Conservation (phyloP, 1,140 invertebrate genomes). For the Adoxophyes honmai region DNA sequence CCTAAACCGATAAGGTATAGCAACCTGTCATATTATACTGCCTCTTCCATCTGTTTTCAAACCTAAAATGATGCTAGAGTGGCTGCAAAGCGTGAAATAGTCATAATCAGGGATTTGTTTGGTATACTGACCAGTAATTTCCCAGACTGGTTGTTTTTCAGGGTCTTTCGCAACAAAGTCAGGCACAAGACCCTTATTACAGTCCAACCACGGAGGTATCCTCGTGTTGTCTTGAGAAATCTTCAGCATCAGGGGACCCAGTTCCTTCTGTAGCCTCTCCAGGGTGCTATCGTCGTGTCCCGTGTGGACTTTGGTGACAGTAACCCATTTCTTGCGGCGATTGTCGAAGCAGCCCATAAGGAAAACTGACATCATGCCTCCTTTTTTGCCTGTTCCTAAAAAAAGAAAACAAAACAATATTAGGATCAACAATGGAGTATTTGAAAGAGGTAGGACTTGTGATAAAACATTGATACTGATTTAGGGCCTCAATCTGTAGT, state of each 20-base stretch:
- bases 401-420: slow-evolving; percentile 23
- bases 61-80: too few relatives aligned
- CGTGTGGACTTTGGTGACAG: slow-evolving; percentile 92
- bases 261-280: slow-evolving; percentile 84
- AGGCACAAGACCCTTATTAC: slow-evolving; percentile 89
- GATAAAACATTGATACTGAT: too few relatives aligned
- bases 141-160: slow-evolving; percentile 93
- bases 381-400: slow-evolving; percentile 89
- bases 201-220: slow-evolving; percentile 89
- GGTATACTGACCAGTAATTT: slow-evolving; percentile 84
- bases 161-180: slow-evolving; percentile 93
- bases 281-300: slow-evolving; percentile 93
- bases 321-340: slow-evolving; percentile 84
- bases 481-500: too few relatives aligned
- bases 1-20: too few relatives aligned
- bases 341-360: slow-evolving; percentile 93
- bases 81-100: too few relatives aligned
- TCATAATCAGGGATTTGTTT: too few relatives aligned
- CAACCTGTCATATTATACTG: too few relatives aligned
- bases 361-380: slow-evolving; percentile 95
- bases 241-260: slow-evolving; percentile 85
- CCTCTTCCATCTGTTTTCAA: too few relatives aligned
- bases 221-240: slow-evolving; percentile 82
- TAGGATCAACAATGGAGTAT: too few relatives aligned
- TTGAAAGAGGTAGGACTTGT: too few relatives aligned